A percentile compares a stretch with the other conserved stretches of the same genome.
Conservation (phyloP, 2,888 invertebrate species). For the Acrobasis consociella region DNA sequence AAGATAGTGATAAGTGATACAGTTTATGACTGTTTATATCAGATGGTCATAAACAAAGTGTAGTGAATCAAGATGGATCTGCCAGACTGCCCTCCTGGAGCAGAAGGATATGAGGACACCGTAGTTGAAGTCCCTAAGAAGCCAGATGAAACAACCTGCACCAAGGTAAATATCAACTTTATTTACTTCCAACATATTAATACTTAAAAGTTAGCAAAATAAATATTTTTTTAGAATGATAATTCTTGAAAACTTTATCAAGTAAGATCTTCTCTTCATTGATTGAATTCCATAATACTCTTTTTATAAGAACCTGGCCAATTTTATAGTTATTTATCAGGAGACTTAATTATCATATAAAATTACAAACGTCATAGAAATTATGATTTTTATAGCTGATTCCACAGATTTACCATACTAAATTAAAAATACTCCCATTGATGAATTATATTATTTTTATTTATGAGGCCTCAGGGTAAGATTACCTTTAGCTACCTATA, state of each 20-base stretch:
- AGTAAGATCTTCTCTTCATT: too few species aligned
- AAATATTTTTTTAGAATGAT: neutral
- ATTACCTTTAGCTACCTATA: too few species aligned
- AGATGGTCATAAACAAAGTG: constrained; percentile 73
- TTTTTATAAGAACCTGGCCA: too few species aligned
- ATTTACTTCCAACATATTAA: constrained; percentile 15
- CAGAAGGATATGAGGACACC: constrained; percentile 75
- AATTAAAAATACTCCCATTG: too few species aligned
- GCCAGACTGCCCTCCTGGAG: constrained; percentile 76
- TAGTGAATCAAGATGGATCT: constrained; percentile 77
- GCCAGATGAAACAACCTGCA: constrained; percentile 51
- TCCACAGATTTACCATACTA: too few species aligned
- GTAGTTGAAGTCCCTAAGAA: constrained; percentile 68
- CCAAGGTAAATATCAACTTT: constrained; percentile 72
- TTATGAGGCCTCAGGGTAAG: too few species aligned
- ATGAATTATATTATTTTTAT: too few species aligned
- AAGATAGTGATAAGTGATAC: constrained; percentile 53
- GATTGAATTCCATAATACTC: too few species aligned
- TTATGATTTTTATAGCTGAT: too few species aligned
- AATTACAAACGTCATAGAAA: too few species aligned
- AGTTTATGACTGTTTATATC: constrained; percentile 60
- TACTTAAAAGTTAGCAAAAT: neutral
- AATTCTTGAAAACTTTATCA: neutral
- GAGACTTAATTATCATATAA: too few species aligned
- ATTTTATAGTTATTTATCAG: too few species aligned